phyloP scores from a whole-genome alignment of 2,113 vertebrate genomes.

The Stomatorhinus ivindoensis region DNA sequence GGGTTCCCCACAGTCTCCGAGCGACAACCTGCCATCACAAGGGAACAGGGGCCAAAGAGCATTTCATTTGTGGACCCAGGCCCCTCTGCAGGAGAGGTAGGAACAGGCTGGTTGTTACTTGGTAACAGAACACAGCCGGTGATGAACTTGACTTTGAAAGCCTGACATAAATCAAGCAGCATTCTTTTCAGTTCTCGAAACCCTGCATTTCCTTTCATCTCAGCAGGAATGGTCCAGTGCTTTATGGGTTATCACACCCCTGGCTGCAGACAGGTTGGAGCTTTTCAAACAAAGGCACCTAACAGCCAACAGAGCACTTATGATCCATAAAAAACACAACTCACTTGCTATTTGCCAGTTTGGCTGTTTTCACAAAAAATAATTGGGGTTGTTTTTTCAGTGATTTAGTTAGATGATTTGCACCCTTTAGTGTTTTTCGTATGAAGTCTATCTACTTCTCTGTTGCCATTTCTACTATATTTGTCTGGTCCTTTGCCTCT shows the following conservation, averaged over 20 bases:
- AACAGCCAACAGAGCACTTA: not conserved
- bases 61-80: not conserved
- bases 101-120: not conserved
- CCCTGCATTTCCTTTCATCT: not conserved
- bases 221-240: not conserved
- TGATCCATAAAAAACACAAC: not conserved
- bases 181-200: not conserved
- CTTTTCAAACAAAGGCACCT: not conserved
- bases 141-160: not conserved
- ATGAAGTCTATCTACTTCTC: not conserved
- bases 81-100: not conserved
- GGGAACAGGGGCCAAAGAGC: not conserved
- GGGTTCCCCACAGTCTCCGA: slow-evolving; percentile 49
- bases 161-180: not conserved
- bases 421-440: not conserved
- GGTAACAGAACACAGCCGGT: not conserved
- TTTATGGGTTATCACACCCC: not conserved
- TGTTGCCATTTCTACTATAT: not conserved
- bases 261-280: not conserved
- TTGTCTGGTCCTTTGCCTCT: not conserved
- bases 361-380: not conserved
- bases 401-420: not conserved
- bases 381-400: not conserved
- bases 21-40: slow-evolving; percentile 40
- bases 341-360: not conserved